A percentile compares a stretch with the other conserved stretches of the same genome.
phyloP scores from a whole-genome alignment of 2,797 vertebrate genomes.

The Tolypeutes matacus region DNA sequence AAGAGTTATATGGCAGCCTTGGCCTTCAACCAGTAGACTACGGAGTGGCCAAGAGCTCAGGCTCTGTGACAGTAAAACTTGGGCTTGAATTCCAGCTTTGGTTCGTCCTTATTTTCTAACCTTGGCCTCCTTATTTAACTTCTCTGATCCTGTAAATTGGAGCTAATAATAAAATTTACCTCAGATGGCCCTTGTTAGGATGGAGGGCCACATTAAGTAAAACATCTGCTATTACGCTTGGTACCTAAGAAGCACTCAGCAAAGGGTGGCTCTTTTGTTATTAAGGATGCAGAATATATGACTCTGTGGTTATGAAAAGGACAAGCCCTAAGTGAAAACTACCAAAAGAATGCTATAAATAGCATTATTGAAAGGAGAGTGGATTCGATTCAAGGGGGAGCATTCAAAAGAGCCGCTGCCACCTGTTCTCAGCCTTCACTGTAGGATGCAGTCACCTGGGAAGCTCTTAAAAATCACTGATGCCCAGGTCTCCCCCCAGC shows the following conservation, averaged over 20 bases:
- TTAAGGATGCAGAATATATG: constrained; percentile 25
- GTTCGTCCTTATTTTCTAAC: background rate
- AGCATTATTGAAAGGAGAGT: background rate
- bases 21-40: background rate
- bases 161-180: background rate
- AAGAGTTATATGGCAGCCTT: background rate
- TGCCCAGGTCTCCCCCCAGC: background rate
- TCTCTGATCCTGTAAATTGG: background rate
- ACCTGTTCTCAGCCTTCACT: background rate
- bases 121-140: background rate
- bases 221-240: background rate
- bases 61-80: too few relatives aligned
- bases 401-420: background rate
- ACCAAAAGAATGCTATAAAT: background rate
- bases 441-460: background rate
- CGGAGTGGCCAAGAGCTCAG: background rate
- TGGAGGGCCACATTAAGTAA: background rate
- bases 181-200: background rate
- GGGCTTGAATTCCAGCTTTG: background rate
- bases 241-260: background rate
- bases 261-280: background rate
- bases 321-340: background rate
- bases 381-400: background rate
- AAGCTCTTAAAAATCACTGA: background rate
- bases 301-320: background rate